phyloP scores from a whole-genome alignment of 2,113 vertebrate genomes.

The Tragulus kanchil region DNA sequence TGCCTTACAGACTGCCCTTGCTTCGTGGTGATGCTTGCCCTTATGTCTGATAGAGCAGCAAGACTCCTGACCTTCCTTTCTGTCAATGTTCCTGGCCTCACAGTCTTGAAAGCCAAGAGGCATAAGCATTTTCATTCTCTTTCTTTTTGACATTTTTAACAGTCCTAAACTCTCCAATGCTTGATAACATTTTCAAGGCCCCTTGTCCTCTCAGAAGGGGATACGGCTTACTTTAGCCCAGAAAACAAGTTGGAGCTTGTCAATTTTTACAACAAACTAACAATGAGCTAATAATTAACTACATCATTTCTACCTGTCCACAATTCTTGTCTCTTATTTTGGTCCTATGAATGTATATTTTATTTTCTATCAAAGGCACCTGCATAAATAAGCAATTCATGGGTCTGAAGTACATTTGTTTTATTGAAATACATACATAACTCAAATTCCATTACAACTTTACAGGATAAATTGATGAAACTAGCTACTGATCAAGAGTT shows the following conservation, averaged over 20 bases:
- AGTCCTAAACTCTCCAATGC: not conserved
- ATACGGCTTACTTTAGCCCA: not conserved
- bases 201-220: not conserved
- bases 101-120: not conserved
- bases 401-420: not conserved
- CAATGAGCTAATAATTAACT: slow-evolving; percentile 29
- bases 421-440: not conserved
- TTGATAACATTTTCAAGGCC: not conserved
- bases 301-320: not conserved
- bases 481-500: not conserved
- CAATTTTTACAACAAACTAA: not conserved
- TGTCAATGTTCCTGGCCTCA: not conserved
- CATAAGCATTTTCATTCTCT: not conserved
- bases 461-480: not conserved
- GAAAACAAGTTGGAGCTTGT: not conserved
- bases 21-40: not conserved
- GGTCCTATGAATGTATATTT: not conserved
- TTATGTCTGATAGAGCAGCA: not conserved
- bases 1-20: not conserved
- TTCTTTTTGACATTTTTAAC: not conserved
- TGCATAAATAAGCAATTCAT: not conserved
- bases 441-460: slow-evolving; percentile 21
- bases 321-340: not conserved
- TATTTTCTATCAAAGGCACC: slow-evolving; percentile 46
- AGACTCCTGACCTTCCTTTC: not conserved